These are phyloP conservation scores for Tethya wilhelma DNA, from an alignment of 37 sponge, comb jelly and placozoan genomes.

Conservation along the genomic window DNA sequence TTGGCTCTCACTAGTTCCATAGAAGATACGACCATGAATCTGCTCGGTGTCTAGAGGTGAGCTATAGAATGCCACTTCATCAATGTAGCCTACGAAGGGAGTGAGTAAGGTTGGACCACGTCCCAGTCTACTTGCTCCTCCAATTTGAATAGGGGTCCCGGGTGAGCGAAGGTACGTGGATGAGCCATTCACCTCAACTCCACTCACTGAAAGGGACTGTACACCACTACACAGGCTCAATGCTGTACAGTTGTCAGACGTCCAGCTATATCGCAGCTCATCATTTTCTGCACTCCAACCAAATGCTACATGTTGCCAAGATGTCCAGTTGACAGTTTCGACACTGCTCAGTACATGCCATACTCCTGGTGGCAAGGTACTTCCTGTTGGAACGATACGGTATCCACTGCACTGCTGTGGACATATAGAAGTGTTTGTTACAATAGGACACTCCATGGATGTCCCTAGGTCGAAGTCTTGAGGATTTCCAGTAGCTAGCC, in stretches of 20 bases:
- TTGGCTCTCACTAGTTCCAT: conserved; percentile 65
- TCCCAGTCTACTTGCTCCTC: conserved; percentile 22
- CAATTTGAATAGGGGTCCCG: conserved; percentile 21
- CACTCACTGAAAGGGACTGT: conserved; percentile 28
- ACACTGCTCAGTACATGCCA: conserved; percentile 50
- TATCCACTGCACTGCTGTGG: conserved; percentile 28
- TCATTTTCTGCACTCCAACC: conserved; percentile 26
- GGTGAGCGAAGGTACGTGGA: conserved; percentile 6
- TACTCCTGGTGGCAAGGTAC: conserved; percentile 42
- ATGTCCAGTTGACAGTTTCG: neutral
- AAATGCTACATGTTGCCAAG: conserved; percentile 54
- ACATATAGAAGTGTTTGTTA: conserved; percentile 8
- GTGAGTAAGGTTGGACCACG: neutral
- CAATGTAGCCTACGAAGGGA: conserved; percentile 51
- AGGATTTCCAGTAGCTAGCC: conserved; percentile 55
- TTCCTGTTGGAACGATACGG: neutral
- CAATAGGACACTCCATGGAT: conserved; percentile 4
- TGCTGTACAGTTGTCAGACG: neutral
- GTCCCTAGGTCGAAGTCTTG: neutral
- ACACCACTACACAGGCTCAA: conserved; percentile 15
- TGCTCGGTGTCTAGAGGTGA: neutral
- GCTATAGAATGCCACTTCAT: conserved; percentile 60
- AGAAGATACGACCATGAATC: conserved; percentile 32
- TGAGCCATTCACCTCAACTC: neutral
- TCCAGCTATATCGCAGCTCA: too few relatives aligned